Base-by-base conservation (phyloP, 2,797 vertebrate genomes). In the Sebastes trivittatus region DNA sequence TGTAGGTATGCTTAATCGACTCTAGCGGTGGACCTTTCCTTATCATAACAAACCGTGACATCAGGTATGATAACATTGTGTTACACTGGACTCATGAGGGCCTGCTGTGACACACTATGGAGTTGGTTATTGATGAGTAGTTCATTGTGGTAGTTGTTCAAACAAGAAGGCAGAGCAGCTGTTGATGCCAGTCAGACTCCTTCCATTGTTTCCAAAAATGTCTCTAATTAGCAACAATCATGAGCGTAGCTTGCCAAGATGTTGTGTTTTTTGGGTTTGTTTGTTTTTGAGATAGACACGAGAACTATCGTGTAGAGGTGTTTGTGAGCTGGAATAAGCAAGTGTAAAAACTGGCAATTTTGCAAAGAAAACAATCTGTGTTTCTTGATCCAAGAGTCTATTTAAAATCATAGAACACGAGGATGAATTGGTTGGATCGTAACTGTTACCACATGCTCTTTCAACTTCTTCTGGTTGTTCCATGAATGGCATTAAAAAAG, bases 61-160 rank as follows among this genome's bases (percentile, higher is more conserved):
- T 78, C 67, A 72, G 78, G 34, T 81, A 58, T 84, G 90, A 92
- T 88, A 92, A 91, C 83, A 90, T 60, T 85, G 78, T 89, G 68
- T 68, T 29, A 10, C 2, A 9, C 55, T 7, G 59, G 49, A n/a
- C 54, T 11, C 60, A 59, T 13, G 72, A 49, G 75, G 82, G 74
- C 69, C 42, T 71, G 79, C 30, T 54, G 67, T 56, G 36, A 82
- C 56, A 80, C 25, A 56, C n/a, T 46, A 4, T 65, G 8, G 32
- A 78, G 49, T 60, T 54, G 27, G 71, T 36, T 69, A 68, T 49
- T 75, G 87, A 78, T 80, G 77, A 63, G 61, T 7, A 22, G 56
- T 67, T 81, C 38, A 63, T 62, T 59, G 59, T 58, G 66, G 36
- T 34, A 18, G 32, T 20, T 68, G 23, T 61, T 66, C 30, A 63